Evolutionary conservation across 2,797 vertebrate species (phyloP), one percentile per base, ranked within the genome.

Genomic region (Anableps anableps): DNA sequence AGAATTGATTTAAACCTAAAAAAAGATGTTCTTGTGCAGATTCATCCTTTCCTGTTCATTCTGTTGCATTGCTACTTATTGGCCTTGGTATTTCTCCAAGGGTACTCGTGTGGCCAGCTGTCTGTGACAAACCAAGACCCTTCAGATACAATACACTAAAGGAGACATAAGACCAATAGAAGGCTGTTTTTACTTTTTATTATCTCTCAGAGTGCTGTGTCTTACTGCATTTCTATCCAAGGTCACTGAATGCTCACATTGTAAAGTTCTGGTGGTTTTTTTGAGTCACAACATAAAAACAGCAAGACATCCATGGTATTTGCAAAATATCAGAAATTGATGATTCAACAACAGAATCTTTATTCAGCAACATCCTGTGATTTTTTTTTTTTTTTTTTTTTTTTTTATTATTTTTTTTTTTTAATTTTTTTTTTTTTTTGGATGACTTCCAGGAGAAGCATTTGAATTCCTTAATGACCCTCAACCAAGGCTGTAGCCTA

Each of bases 81-180:
- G 31, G 41, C 88, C 83, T 79, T 92, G 91, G 90, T 87, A 80
- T 93, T 92, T 93, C 81, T 87, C 93, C 80, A 81, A 83, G 88
- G 93, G 93, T 88, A 29, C 48, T 82, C 88, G 71, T 60, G 74
- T 81, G 85, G 91, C 92, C 94, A 94, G 93, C 93, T 94, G 94
- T 92, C 92, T 81, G 80, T 89, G 88, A 87, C 89, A 91, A 89
- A 90, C 85, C 51, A 2, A 45, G 73, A 79, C 75, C 88, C 88
- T 86, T 87, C 79, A 93, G 88, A 88, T 64, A 83, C 78, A 82
- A 72, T 66, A 83, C 89, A 84, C 83, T 79, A 80, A 84, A 79
- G 23, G 78, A 85, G 82, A 88, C 73, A 74, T 76, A 68, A 53
- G 64, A 80, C 79, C 78, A 76, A 81, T 80, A 75, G n/a, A 83